Base-by-base conservation (phyloP, 2,113 vertebrate genomes). In the Ancistrus triradiatus region DNA sequence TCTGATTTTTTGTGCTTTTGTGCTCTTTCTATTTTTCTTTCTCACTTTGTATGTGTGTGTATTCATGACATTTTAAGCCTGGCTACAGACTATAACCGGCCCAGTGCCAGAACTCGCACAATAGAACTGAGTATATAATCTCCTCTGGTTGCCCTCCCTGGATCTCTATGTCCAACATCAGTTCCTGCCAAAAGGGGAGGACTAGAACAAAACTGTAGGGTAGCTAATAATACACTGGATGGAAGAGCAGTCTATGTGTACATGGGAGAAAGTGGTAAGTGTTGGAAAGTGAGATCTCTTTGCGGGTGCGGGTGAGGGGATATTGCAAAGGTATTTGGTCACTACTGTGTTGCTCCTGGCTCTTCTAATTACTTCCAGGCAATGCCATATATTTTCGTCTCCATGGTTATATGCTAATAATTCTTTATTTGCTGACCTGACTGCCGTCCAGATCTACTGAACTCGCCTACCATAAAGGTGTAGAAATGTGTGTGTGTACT, bases 331-430 rank as follows among this genome's bases (percentile, higher is more conserved):
- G 79, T 83, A 87, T 86, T 79, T 38, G 27, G 66, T 79, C 79
- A 73, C 84, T 86, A 83, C 84, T 82, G 78, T 77, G 74, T 78
- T 82, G 74, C 79, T 82, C 78, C 72, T 73, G 78, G 80, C 70
- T 81, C 78, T 77, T 79, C 77, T 87, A 87, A 86, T 87, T 79
- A 86, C 78, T 85, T 86, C 86, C 85, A 87, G 84, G 85, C 83
- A 86, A 84, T 80, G 73, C 78, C 28, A 74, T 49, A 63, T 38
- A 38, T 38, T 38, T 11, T 77, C 62, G 82, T 85, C 70, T 70
- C 84, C 74, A 57, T 85, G 82, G 83, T 83, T 86, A 85, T 84
- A 82, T 79, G 85, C 86, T 86, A 85, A 86, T 86, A 85, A 84
- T 53, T 81, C 66, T 71, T 70, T 31, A 70, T 66, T 68, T 61